Conservation (phyloP, 2,797 vertebrate species). For the Syngnathus acus region DNA sequence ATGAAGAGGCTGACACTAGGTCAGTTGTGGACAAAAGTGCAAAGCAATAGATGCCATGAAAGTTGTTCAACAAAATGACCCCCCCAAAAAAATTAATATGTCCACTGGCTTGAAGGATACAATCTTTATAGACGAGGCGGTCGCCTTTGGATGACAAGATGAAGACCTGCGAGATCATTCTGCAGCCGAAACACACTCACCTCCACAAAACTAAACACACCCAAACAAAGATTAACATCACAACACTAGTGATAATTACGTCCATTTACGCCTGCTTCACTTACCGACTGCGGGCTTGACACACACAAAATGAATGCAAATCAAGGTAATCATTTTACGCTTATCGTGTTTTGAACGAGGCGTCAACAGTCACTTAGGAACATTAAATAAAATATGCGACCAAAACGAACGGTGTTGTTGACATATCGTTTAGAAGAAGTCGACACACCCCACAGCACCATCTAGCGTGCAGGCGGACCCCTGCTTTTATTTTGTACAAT, state of each 20-base stretch:
- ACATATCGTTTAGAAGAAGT: background rate
- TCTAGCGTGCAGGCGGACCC: background rate
- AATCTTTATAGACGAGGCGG: conserved; percentile 83
- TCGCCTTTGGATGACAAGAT: conserved; percentile 84
- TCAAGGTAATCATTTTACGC: background rate
- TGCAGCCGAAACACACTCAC: conserved; percentile 20
- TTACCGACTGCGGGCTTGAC: background rate
- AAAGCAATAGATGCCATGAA: no score
- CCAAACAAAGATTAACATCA: background rate
- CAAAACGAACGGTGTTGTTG: background rate
- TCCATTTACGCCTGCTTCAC: background rate
- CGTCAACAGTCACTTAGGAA: background rate
- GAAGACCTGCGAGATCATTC: conserved; percentile 84
- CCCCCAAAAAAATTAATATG: no score
- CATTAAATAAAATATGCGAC: no score
- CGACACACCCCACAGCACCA: background rate
- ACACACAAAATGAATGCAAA: no score
- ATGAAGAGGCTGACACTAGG: no score
- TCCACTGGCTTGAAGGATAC: conserved; percentile 70
- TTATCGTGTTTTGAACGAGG: background rate
- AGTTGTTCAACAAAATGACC: background rate
- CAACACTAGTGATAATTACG: background rate
- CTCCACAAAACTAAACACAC: background rate
- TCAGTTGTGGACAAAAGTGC: no score
- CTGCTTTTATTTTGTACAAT: background rate